phyloP scores from a whole-genome alignment of 2,113 vertebrate species.

The Amia ocellicauda region DNA sequence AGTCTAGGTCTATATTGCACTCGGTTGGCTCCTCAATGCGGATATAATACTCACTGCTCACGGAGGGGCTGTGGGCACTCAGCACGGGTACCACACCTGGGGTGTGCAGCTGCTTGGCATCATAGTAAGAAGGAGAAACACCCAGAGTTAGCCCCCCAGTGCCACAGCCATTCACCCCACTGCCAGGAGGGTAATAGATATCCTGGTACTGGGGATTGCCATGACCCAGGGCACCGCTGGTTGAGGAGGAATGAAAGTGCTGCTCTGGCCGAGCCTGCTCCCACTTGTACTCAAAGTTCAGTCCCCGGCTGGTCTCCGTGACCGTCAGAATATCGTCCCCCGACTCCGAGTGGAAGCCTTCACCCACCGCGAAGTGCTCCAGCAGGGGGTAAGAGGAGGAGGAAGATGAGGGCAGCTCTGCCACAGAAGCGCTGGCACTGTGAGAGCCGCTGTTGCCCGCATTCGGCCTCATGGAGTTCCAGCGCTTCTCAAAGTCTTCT shows the following conservation, averaged over 20 bases:
- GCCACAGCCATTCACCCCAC: slow-evolving; percentile 58
- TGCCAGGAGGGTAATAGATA: slow-evolving; percentile 70
- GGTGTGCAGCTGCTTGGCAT: slow-evolving; percentile 65
- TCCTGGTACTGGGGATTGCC: slow-evolving; percentile 69
- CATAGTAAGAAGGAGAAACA: slow-evolving; percentile 77
- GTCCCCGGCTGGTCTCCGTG: slow-evolving; percentile 90
- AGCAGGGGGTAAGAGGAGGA: slow-evolving; percentile 89
- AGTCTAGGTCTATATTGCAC: slow-evolving; percentile 72
- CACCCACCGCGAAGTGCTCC: slow-evolving; percentile 75
- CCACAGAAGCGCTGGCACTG: slow-evolving; percentile 45
- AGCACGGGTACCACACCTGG: slow-evolving; percentile 83
- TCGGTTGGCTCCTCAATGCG: slow-evolving; percentile 83
- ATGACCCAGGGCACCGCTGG: slow-evolving; percentile 57
- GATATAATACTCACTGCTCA: slow-evolving; percentile 89
- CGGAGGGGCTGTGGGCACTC: slow-evolving; percentile 84
- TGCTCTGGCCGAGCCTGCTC: slow-evolving; percentile 74
- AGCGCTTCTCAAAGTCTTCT: slow-evolving; percentile 91
- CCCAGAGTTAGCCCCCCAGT: slow-evolving; percentile 63
- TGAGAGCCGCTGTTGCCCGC: slow-evolving; percentile 46
- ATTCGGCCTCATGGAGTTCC: slow-evolving; percentile 86
- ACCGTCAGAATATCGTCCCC: slow-evolving; percentile 92
- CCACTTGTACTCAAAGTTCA: slow-evolving; percentile 97
- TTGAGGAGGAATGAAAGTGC: slow-evolving; percentile 50
- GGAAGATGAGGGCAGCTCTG: slow-evolving; percentile 55
- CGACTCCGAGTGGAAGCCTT: slow-evolving; percentile 79